Conservation (phyloP, 2,888 invertebrate species). For the Melanophora roralis region DNA sequence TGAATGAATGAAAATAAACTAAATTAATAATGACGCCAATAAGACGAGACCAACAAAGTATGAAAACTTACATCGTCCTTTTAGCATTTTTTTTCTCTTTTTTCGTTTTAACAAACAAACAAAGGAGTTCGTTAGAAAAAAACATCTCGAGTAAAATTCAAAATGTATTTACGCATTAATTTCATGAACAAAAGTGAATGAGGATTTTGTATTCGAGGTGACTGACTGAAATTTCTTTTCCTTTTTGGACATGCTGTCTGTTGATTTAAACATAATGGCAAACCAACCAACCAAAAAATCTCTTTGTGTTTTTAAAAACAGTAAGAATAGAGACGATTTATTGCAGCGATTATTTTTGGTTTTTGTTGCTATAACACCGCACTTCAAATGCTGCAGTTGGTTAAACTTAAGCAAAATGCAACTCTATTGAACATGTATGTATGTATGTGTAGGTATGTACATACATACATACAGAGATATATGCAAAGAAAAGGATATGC, state of each 20-base stretch:
- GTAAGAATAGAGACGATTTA: background rate
- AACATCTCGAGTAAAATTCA: background rate
- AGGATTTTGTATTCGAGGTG: constrained; percentile 2
- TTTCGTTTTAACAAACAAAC: too few species aligned
- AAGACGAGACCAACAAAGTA: constrained; percentile 58
- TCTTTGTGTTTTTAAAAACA: constrained; percentile 11
- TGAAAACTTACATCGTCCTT: constrained; percentile 43
- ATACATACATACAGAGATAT: too few species aligned
- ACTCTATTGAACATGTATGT: too few species aligned
- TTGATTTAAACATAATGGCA: constrained; percentile 17
- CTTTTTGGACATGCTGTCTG: background rate
- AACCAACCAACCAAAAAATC: constrained; percentile 18
- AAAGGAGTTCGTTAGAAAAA: background rate
- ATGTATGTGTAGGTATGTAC: too few species aligned
- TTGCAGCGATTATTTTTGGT: background rate
- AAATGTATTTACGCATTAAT: background rate
- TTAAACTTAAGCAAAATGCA: constrained; percentile 2
- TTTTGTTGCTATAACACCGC: constrained; percentile 27
- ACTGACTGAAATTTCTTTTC: background rate
- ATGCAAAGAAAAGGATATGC: background rate
- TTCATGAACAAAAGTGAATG: background rate
- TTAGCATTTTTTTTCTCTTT: background rate
- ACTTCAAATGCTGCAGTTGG: constrained; percentile 9
- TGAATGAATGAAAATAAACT: background rate
- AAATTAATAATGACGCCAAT: constrained; percentile 47